phyloP scores from a whole-genome alignment of 2,888 invertebrate genomes.

The Patella caerulea region DNA sequence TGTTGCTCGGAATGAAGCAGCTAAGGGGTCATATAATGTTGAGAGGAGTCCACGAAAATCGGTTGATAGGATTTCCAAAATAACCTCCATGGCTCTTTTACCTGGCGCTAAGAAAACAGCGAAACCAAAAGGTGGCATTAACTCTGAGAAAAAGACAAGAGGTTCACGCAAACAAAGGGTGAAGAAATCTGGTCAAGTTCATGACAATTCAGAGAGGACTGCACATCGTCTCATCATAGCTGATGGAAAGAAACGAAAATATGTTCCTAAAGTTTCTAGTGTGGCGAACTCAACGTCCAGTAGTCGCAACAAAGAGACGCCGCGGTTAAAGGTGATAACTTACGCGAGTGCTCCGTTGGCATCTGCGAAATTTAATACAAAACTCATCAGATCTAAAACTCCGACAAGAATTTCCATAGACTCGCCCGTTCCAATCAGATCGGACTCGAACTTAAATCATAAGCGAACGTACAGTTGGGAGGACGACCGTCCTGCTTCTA shows the following conservation, averaged over 20 bases:
- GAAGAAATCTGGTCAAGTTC: not conserved
- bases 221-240: not conserved
- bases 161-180: not conserved
- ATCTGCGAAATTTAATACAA: not conserved
- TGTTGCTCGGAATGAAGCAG: not conserved
- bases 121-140: slow-evolving; percentile 1
- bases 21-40: slow-evolving; percentile 21
- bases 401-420: not conserved
- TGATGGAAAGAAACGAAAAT: not conserved
- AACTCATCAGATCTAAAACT: not conserved
- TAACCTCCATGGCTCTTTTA: slow-evolving; percentile 17
- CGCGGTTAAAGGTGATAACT: not conserved
- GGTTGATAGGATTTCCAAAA: slow-evolving; percentile 19
- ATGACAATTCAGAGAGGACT: not conserved
- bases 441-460: no score
- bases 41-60: slow-evolving; percentile 5
- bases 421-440: not conserved
- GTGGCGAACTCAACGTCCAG: not conserved
- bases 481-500: no score
- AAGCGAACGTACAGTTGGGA: no score
- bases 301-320: not conserved
- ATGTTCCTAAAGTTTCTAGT: not conserved
- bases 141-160: not conserved
- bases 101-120: not conserved
- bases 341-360: not conserved